These are phyloP conservation scores for Nomada hirtipes DNA, from an alignment of 2,888 invertebrate species.

Conservation along the genomic window DNA sequence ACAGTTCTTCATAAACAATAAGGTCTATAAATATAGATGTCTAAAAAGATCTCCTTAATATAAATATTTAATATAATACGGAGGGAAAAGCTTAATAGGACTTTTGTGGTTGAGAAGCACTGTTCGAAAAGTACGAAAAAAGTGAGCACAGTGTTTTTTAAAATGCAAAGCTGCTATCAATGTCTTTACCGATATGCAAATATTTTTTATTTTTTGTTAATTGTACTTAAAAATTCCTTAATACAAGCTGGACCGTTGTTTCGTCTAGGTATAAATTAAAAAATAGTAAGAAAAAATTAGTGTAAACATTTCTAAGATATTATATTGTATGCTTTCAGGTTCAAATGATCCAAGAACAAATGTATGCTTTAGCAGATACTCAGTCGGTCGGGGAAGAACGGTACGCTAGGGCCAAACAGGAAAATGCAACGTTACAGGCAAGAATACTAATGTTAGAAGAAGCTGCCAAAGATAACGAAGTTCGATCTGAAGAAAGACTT, in stretches of 20 bases:
- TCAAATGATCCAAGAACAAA: slow-evolving; percentile 96
- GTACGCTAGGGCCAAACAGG: slow-evolving; percentile 95
- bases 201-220: background rate
- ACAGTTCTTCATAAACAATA: background rate
- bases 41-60: background rate
- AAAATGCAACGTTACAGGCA: slow-evolving; percentile 96
- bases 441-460: slow-evolving; percentile 97
- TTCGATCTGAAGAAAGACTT: slow-evolving; percentile 85
- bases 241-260: background rate
- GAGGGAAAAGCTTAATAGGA: background rate
- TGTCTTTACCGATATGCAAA: background rate
- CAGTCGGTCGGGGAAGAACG: slow-evolving; percentile 95
- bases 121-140: background rate
- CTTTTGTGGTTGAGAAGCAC: slow-evolving; percentile 25
- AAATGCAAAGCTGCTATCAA: slow-evolving; percentile 1
- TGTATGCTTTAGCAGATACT: slow-evolving; percentile 94
- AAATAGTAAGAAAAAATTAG: background rate
- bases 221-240: background rate
- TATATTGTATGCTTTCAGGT: slow-evolving; percentile 87
- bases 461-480: slow-evolving; percentile 83
- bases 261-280: background rate
- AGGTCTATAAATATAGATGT: background rate
- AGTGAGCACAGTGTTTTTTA: slow-evolving; percentile 10
- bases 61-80: background rate
- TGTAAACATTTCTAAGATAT: background rate